A percentile compares a stretch with the other conserved stretches of the same genome.
phyloP scores from a whole-genome alignment of 35 echinoderm and acorn worm genomes.

The Stichopus chloronotus region DNA sequence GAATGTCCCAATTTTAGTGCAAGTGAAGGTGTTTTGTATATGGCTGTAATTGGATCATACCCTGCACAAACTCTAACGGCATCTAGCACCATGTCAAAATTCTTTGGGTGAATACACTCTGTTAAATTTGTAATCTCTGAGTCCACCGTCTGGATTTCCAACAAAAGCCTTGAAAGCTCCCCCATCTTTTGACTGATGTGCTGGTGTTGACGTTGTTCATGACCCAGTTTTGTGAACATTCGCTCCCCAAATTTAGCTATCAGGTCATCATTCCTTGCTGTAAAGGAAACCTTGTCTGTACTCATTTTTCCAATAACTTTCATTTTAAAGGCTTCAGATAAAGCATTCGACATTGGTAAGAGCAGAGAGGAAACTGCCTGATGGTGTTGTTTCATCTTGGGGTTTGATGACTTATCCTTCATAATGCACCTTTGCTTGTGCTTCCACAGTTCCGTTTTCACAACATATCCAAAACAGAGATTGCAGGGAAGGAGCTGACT shows the following conservation, averaged over 20 bases:
- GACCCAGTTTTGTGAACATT: constrained; percentile 67
- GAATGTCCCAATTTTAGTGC: constrained; percentile 80
- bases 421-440: constrained; percentile 48
- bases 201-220: constrained; percentile 59
- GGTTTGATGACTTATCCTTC: not conserved
- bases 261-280: constrained; percentile 63
- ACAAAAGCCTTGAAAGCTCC: constrained; percentile 52
- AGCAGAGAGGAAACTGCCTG: constrained; percentile 38
- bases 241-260: constrained; percentile 64
- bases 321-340: constrained; percentile 55
- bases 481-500: constrained; percentile 72
- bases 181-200: constrained; percentile 71
- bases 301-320: constrained; percentile 42
- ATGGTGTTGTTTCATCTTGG: constrained; percentile 25
- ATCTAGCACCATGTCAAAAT: constrained; percentile 63
- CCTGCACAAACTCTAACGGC: constrained; percentile 62
- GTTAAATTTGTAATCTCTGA: constrained; percentile 45
- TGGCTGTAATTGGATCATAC: constrained; percentile 66
- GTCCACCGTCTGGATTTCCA: constrained; percentile 28
- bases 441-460: constrained; percentile 73
- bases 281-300: constrained; percentile 50
- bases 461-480: constrained; percentile 67
- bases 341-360: constrained; percentile 43
- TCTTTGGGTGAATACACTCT: constrained; percentile 57
- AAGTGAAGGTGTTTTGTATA: constrained; percentile 62